Conservation (phyloP, 2,113 vertebrate genomes). For the Rhinoptilus africanus region DNA sequence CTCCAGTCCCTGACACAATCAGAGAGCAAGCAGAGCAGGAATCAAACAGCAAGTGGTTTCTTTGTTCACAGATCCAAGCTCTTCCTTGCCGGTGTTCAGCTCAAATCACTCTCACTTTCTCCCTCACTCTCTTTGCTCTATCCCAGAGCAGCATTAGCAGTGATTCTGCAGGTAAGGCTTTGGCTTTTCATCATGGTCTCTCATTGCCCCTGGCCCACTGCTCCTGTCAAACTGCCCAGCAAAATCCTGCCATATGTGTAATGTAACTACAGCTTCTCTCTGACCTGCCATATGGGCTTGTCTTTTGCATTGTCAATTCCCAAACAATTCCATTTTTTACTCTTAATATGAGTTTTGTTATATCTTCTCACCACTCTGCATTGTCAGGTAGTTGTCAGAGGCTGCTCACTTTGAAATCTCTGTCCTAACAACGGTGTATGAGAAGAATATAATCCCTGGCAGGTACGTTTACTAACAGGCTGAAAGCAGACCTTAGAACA, state of each 20-base stretch:
- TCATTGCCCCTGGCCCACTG: accelerated
- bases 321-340: neutral
- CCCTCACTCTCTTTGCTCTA: neutral
- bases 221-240: neutral
- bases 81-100: neutral
- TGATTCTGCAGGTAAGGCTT: neutral
- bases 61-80: slow-evolving; percentile 19
- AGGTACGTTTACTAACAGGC: neutral
- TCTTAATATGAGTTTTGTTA: neutral
- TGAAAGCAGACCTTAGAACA: neutral
- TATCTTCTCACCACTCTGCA: neutral
- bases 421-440: neutral
- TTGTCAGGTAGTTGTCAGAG: neutral
- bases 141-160: neutral
- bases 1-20: neutral
- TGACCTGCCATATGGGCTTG: neutral
- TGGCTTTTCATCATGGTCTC: neutral
- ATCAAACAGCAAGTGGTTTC: slow-evolving; percentile 37
- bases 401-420: neutral
- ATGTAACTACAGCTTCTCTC: neutral
- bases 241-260: neutral
- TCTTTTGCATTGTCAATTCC: neutral
- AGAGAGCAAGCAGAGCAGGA: slow-evolving; percentile 10
- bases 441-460: neutral
- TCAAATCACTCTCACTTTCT: neutral